Conservation (phyloP, 2,888 invertebrate genomes). For the Hydroisotoma schaefferi region DNA sequence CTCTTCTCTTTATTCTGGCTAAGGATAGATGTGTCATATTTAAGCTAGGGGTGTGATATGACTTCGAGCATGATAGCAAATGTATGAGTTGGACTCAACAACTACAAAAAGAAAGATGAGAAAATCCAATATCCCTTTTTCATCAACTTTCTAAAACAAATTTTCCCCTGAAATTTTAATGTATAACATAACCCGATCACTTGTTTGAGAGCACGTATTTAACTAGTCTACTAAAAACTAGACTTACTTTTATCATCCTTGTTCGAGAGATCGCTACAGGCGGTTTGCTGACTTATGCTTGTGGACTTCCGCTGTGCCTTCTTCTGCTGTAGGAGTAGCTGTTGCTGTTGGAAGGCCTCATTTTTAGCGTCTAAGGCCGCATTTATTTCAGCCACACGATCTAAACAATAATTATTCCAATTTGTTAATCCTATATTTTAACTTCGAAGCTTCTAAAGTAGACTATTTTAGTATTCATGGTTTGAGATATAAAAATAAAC, state of each 20-base stretch:
- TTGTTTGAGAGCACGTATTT: not conserved
- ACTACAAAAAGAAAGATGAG: slow-evolving; percentile 5
- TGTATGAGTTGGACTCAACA: no score
- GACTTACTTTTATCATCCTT: no score
- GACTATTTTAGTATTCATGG: no score
- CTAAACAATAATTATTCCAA: slow-evolving; percentile 15
- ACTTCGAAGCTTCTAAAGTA: no score
- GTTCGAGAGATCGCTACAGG: no score
- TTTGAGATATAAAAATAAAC: no score
- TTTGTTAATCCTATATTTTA: not conserved
- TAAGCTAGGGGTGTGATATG: no score
- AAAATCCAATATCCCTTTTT: slow-evolving; percentile 10
- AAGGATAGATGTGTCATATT: no score
- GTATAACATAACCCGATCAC: slow-evolving; percentile 5
- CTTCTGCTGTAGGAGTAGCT: no score
- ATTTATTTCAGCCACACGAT: slow-evolving; percentile 28
- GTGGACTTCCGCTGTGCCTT: not conserved
- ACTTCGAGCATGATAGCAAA: no score
- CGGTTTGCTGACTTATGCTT: no score
- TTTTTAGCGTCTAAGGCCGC: slow-evolving; percentile 34
- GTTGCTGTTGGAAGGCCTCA: no score
- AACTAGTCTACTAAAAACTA: slow-evolving; percentile 25
- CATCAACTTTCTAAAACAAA: slow-evolving; percentile 7
- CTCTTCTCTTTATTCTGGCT: not conserved
- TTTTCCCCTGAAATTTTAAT: slow-evolving; percentile 8